A percentile compares a stretch with the other conserved stretches of the same genome.
These are phyloP conservation scores for Punctoribates punctum DNA, from an alignment of 2,888 invertebrate species.

Conservation along the genomic window DNA sequence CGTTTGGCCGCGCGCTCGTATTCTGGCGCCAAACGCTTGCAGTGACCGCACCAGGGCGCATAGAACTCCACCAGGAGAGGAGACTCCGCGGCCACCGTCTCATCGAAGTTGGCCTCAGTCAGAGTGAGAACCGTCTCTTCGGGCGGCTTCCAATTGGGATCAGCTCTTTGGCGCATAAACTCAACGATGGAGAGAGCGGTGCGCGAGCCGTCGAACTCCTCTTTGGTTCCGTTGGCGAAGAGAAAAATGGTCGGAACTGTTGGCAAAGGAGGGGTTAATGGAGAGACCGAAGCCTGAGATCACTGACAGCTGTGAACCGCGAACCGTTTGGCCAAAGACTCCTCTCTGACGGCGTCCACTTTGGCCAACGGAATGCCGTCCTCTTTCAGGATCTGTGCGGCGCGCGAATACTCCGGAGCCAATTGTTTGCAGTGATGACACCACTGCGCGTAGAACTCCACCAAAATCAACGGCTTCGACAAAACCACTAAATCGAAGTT, in stretches of 20 bases:
- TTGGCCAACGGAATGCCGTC: constrained; percentile 55
- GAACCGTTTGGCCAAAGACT: constrained; percentile 55
- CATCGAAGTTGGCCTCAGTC: constrained; percentile 57
- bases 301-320: constrained; percentile 55
- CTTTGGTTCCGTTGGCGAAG: constrained; percentile 54
- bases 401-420: constrained; percentile 58
- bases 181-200: constrained; percentile 57
- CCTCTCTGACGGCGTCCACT: constrained; percentile 58
- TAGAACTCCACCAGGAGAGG: constrained; percentile 60
- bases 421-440: constrained; percentile 62
- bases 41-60: constrained; percentile 85
- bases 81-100: constrained; percentile 54
- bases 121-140: constrained; percentile 57
- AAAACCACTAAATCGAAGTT: constrained; percentile 56
- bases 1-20: constrained; percentile 87
- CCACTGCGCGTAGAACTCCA: constrained; percentile 63
- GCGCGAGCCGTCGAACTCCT: constrained; percentile 55
- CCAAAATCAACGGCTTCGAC: constrained; percentile 55
- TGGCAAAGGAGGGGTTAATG: neutral
- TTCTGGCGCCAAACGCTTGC: constrained; percentile 94
- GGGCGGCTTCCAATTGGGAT: constrained; percentile 60
- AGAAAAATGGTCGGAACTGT: constrained; percentile 58
- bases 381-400: constrained; percentile 52
- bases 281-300: neutral
- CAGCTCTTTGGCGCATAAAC: constrained; percentile 57